Evolutionary conservation across 1,140 invertebrate genomes (phyloP).

Genomic region (Aethina tumida): DNA sequence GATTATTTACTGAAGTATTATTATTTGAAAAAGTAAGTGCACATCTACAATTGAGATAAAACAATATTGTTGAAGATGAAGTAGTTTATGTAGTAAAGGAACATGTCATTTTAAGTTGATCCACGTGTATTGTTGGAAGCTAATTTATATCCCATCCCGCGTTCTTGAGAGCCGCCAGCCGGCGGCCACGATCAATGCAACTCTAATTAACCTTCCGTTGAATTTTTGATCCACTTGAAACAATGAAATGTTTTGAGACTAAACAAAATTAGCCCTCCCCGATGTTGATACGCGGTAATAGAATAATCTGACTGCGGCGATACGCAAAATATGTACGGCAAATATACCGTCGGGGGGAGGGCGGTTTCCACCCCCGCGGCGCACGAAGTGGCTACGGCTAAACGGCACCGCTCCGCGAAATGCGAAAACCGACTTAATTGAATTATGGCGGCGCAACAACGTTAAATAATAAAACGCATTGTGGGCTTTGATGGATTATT

Average conservation of each 20-base stretch:
- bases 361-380: too few species aligned
- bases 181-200: constrained; percentile 29
- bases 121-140: too few species aligned
- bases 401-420: constrained; percentile 15
- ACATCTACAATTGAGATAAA: too few species aligned
- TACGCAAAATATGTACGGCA: too few species aligned
- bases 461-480: constrained; percentile 22
- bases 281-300: constrained; percentile 40
- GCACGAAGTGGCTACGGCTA: not conserved
- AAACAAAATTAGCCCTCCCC: constrained; percentile 38
- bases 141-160: too few species aligned
- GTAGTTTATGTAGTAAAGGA: too few species aligned
- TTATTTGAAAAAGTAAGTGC: too few species aligned
- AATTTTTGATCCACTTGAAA: constrained; percentile 41
- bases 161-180: constrained; percentile 5
- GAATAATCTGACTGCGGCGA: constrained; percentile 37
- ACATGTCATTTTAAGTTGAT: too few species aligned
- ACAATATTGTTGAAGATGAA: too few species aligned
- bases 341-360: constrained; percentile 8
- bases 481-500: constrained; percentile 19
- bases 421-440: constrained; percentile 25
- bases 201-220: constrained; percentile 37
- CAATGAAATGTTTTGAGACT: constrained; percentile 39
- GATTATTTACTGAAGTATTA: too few species aligned
- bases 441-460: constrained; percentile 20